Evolutionary conservation across 2,113 vertebrate species (phyloP), one percentile per base, ranked within the genome.

Genomic region (Sylvilagus bachmani): DNA sequence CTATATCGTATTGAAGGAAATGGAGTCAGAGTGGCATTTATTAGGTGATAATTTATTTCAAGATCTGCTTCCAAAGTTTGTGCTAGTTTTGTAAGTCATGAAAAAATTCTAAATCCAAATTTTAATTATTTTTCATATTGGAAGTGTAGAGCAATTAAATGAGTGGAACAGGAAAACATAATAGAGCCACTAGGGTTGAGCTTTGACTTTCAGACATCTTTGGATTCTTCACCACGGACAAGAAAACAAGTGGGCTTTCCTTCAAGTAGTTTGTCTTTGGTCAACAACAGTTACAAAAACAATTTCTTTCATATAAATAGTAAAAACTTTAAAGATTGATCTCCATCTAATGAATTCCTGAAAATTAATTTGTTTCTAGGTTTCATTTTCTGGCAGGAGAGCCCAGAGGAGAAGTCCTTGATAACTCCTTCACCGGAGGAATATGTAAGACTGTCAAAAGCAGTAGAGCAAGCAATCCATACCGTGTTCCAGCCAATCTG

Each of bases 381-480:
- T 99, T 99, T 98, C 99, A 99, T 92, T 97, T 98, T 95, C 89
- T 99, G 25, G 98, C 99, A 9, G 98, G 99, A 95, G 98, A 98
- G 69, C 98, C 95, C 22, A 97, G 98, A 97, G 99, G 98, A 17
- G 98, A 98, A 10, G 98, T 99, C 19, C 98, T 99, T 89, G 99
- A 98, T 90, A 99, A 99, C 95, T 98, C 98, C 29, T 99, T 99
- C 93, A 98, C 99, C 93, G 99, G 99, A 96, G 99, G 98, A 95
- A 92, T 84, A 29, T 99, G 99, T 93, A 96, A 3, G 83, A 97
- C 98, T 53, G 98, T 97, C 97, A 99, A 98, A 94, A 98, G 85
- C 74, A 98, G 77, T 0, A 97, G 93, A 38, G 98, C 98, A 0
- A 97, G 98, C 29, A 98, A 98, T 77, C 97, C 81, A 0, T 99